Percentiles rank a stretch among this genome's conserved stretches.
These are phyloP conservation scores for Taxidea taxus DNA, from an alignment of 2,113 vertebrate genomes.

Conservation along the genomic window DNA sequence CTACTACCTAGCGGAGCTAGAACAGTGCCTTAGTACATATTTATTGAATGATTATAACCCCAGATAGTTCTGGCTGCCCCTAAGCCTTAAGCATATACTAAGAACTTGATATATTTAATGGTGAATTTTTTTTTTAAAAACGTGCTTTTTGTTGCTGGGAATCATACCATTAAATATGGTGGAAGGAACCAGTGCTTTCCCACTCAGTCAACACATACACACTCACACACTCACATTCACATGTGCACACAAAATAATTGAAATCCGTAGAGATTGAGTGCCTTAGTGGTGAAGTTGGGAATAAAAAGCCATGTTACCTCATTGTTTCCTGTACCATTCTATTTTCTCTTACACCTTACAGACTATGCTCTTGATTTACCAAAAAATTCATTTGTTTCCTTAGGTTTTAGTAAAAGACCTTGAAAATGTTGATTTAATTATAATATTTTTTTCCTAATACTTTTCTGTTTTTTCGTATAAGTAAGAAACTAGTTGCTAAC, in stretches of 20 bases:
- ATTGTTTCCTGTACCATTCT: background rate
- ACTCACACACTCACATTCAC: background rate
- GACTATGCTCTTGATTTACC: background rate
- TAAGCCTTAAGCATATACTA: background rate
- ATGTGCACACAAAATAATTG: background rate
- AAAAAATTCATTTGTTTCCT: conserved; percentile 12
- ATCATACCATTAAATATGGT: background rate
- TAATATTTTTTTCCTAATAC: background rate
- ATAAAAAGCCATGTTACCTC: background rate
- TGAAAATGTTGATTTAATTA: conserved; percentile 37
- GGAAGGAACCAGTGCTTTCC: background rate
- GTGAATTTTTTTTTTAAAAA: background rate
- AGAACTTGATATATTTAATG: background rate
- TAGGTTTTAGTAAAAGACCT: background rate
- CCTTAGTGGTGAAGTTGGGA: background rate
- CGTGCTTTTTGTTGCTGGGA: background rate
- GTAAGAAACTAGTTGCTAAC: background rate
- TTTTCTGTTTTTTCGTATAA: conserved; percentile 17
- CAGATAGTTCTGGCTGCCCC: background rate
- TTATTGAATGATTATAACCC: conserved; percentile 16
- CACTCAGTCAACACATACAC: background rate
- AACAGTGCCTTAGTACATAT: conserved; percentile 6
- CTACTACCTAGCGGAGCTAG: background rate
- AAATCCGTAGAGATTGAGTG: background rate
- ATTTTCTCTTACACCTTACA: background rate